Evolutionary conservation across 2,113 vertebrate species (phyloP).

Genomic region (Labeo catla): DNA sequence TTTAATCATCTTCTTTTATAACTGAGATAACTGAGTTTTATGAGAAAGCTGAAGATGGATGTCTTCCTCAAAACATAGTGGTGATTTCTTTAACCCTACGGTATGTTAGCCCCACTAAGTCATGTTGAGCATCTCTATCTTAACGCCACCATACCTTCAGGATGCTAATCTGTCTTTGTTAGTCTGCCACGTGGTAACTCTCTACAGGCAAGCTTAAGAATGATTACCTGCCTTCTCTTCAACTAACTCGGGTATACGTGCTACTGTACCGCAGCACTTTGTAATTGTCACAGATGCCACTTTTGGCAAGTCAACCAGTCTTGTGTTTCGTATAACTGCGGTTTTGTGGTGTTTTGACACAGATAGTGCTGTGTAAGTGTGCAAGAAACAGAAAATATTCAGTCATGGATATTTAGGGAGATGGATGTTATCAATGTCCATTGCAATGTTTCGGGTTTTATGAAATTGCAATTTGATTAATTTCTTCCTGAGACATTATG

Average conservation of each 20-base stretch:
- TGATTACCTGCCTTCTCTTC: constrained; percentile 68
- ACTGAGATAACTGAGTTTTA: background rate
- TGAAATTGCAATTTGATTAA: background rate
- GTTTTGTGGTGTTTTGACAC: background rate
- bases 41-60: background rate
- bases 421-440: background rate
- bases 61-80: background rate
- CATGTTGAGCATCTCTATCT: constrained; percentile 62
- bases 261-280: constrained; percentile 64
- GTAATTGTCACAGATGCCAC: constrained; percentile 66
- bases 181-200: constrained; percentile 60
- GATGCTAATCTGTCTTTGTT: constrained; percentile 76
- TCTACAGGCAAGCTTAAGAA: constrained; percentile 67
- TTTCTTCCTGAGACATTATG: background rate
- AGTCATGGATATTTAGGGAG: background rate
- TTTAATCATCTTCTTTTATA: background rate
- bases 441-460: background rate
- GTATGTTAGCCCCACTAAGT: constrained; percentile 59
- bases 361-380: background rate
- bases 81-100: constrained; percentile 54
- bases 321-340: background rate
- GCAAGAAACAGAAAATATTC: background rate
- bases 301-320: constrained; percentile 51
- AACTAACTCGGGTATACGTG: constrained; percentile 65
- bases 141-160: constrained; percentile 62